phyloP scores from a whole-genome alignment of 2,113 vertebrate species.

The Ciconia stormi region DNA sequence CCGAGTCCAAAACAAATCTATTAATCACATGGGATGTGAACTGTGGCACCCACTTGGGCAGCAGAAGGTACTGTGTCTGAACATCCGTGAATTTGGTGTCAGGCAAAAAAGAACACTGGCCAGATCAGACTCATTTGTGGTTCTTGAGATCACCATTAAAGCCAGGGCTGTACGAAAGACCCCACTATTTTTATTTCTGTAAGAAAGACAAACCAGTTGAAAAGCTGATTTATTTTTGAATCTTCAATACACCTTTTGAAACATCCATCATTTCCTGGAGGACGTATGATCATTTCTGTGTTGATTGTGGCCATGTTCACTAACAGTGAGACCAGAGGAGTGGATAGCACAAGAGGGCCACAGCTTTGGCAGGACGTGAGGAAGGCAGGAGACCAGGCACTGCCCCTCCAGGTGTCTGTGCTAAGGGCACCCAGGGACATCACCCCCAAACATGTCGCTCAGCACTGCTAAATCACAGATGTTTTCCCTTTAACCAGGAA shows the following conservation, averaged over 20 bases:
- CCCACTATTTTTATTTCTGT: neutral
- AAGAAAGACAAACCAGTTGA: neutral
- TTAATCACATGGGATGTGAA: neutral
- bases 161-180: neutral
- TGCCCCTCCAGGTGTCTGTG: neutral
- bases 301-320: neutral
- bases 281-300: neutral
- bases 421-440: neutral
- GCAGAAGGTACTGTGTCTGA: neutral
- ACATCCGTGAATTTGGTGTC: neutral
- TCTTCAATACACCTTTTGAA: neutral
- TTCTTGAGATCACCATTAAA: neutral
- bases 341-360: neutral
- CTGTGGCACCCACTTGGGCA: neutral
- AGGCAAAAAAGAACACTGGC: neutral
- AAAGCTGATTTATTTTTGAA: neutral
- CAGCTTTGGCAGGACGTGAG: neutral
- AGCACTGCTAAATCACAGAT: neutral
- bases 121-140: neutral
- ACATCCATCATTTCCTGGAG: neutral
- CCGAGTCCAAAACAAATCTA: neutral
- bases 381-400: neutral
- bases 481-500: neutral
- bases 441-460: neutral
- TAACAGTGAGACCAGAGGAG: neutral